phyloP scores from a whole-genome alignment of 2,888 invertebrate species.

The Helicoverpa assulta region DNA sequence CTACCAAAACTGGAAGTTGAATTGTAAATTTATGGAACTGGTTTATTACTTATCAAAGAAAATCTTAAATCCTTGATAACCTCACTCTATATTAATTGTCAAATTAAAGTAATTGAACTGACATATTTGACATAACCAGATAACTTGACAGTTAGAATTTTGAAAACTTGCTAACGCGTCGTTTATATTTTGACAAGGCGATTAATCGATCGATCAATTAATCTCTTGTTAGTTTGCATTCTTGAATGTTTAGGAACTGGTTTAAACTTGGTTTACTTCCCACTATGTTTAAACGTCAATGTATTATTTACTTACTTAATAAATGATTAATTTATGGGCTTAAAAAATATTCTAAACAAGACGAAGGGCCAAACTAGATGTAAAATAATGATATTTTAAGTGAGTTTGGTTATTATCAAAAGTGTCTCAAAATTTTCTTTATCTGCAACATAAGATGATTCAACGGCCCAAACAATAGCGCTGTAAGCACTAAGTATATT shows the following conservation, averaged over 20 bases:
- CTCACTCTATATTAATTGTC: conserved; percentile 13
- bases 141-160: conserved; percentile 17
- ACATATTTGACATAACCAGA: conserved; percentile 23
- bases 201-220: conserved; percentile 25
- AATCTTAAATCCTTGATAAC: background rate
- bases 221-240: conserved; percentile 16
- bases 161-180: conserved; percentile 6
- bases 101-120: conserved; percentile 32
- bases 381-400: too few relatives aligned
- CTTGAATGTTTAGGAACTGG: background rate
- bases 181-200: conserved; percentile 36
- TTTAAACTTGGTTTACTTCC: background rate
- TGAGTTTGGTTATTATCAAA: background rate
- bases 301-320: background rate
- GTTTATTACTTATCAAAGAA: conserved; percentile 1
- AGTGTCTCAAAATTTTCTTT: background rate
- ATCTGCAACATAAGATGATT: conserved; percentile 50
- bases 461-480: conserved; percentile 56
- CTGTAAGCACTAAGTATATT: conserved; percentile 43
- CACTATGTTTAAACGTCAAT: background rate
- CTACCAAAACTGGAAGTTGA: background rate
- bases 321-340: background rate
- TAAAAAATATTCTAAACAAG: background rate
- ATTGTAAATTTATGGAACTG: background rate
- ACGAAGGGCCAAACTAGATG: too few relatives aligned